phyloP scores from a whole-genome alignment of 2,797 vertebrate genomes.

The Mormyrus hasselquistii region DNA sequence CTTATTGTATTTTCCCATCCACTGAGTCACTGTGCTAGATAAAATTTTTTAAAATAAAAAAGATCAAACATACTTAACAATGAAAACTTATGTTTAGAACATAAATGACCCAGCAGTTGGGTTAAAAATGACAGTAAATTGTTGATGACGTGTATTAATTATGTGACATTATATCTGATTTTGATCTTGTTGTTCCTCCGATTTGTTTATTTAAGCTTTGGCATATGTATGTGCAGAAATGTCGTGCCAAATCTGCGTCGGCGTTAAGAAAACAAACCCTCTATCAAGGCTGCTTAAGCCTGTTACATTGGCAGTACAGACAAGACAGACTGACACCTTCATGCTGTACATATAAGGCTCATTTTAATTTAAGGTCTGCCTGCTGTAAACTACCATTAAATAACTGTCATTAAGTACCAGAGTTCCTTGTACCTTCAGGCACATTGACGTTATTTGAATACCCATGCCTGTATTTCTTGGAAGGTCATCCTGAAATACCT shows the following conservation, averaged over 20 bases:
- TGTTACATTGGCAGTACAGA: background rate
- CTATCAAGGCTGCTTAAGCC: background rate
- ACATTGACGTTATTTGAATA: background rate
- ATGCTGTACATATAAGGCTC: background rate
- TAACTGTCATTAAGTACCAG: background rate
- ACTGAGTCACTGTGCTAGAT: background rate
- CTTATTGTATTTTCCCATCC: background rate
- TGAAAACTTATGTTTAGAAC: background rate
- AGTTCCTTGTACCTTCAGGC: background rate
- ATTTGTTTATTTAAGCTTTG: conserved; percentile 11
- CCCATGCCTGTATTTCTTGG: background rate
- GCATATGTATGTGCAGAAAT: background rate
- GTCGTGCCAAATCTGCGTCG: background rate
- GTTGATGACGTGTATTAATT: background rate
- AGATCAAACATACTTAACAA: background rate
- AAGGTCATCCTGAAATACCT: background rate
- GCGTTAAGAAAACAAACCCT: conserved; percentile 1
- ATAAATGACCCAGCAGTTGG: background rate
- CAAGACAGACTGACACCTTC: background rate
- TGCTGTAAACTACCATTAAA: background rate
- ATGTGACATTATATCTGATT: background rate
- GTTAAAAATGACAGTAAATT: background rate
- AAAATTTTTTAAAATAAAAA: background rate
- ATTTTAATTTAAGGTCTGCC: conserved; percentile 7
- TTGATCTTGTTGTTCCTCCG: background rate